phyloP scores from a whole-genome alignment of 2,113 vertebrate species.

The Tautogolabrus adspersus region DNA sequence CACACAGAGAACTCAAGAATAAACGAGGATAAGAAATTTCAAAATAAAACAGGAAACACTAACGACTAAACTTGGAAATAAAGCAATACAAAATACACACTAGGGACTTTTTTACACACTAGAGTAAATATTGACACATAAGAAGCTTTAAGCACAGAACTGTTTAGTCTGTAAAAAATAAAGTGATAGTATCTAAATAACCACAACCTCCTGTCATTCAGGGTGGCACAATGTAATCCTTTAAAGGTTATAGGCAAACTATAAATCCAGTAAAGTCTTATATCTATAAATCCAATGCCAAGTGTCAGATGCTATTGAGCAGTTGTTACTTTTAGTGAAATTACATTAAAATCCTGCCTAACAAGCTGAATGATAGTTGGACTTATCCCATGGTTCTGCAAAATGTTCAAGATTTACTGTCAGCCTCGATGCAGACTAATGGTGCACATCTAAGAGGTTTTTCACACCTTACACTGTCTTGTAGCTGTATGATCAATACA shows the following conservation, averaged over 20 bases:
- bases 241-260: neutral
- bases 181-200: too few relatives aligned
- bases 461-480: conserved; percentile 20
- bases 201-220: too few relatives aligned
- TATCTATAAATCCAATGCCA: conserved; percentile 13
- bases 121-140: too few relatives aligned
- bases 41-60: too few relatives aligned
- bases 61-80: too few relatives aligned
- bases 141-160: neutral
- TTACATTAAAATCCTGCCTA: neutral
- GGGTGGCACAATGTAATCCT: neutral
- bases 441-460: neutral
- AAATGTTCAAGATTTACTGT: neutral
- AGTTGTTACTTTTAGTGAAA: conserved; percentile 1
- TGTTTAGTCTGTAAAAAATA: too few relatives aligned
- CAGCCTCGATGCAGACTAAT: conserved; percentile 10
- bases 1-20: too few relatives aligned
- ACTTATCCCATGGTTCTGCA: neutral
- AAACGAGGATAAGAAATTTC: too few relatives aligned
- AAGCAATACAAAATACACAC: too few relatives aligned
- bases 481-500: conserved; percentile 21
- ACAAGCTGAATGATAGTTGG: conserved; percentile 21
- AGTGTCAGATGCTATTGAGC: neutral
- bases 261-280: conserved; percentile 1
- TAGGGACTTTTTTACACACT: too few relatives aligned